Conservation (phyloP, 2,113 vertebrate genomes). For the Monopterus albus region DNA sequence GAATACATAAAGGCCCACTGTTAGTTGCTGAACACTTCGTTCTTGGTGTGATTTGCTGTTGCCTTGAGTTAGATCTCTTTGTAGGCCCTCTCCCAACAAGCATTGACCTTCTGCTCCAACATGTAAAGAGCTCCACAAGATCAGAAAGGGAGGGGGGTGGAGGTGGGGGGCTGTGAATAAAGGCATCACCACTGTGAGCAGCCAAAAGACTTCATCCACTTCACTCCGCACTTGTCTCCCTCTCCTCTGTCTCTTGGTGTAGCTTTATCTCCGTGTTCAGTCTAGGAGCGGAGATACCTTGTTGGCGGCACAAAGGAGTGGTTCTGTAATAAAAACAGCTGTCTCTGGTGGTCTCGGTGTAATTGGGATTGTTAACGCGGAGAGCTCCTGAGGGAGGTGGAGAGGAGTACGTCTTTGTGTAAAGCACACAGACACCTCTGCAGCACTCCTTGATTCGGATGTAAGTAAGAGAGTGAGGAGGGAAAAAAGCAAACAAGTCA, state of each 20-base stretch:
- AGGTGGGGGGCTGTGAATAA: constrained; percentile 68
- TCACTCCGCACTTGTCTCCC: constrained; percentile 60
- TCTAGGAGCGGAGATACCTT: constrained; percentile 73
- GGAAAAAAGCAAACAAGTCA: constrained; percentile 79
- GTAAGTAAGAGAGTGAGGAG: constrained; percentile 62
- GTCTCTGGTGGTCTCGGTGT: constrained; percentile 85
- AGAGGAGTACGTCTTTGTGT: constrained; percentile 81
- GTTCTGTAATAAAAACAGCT: constrained; percentile 84
- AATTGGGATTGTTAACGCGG: constrained; percentile 87
- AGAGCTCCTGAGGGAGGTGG: constrained; percentile 83
- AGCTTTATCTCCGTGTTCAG: constrained; percentile 63
- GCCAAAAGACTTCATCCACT: constrained; percentile 74
- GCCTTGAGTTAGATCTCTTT: constrained; percentile 74
- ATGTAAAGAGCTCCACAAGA: constrained; percentile 76
- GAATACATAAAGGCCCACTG: constrained; percentile 70
- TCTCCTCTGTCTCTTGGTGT: constrained; percentile 44
- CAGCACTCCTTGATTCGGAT: constrained; percentile 77
- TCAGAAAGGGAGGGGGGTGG: constrained; percentile 58
- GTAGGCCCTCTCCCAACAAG: constrained; percentile 73
- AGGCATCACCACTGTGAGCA: constrained; percentile 75
- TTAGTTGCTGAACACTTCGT: constrained; percentile 41
- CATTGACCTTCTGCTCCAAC: constrained; percentile 75
- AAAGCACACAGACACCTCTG: constrained; percentile 82
- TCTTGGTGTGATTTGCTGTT: constrained; percentile 67
- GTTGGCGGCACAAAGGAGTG: constrained; percentile 81